phyloP scores from a whole-genome alignment of 2,888 invertebrate species.

The Pristionchus mayeri region DNA sequence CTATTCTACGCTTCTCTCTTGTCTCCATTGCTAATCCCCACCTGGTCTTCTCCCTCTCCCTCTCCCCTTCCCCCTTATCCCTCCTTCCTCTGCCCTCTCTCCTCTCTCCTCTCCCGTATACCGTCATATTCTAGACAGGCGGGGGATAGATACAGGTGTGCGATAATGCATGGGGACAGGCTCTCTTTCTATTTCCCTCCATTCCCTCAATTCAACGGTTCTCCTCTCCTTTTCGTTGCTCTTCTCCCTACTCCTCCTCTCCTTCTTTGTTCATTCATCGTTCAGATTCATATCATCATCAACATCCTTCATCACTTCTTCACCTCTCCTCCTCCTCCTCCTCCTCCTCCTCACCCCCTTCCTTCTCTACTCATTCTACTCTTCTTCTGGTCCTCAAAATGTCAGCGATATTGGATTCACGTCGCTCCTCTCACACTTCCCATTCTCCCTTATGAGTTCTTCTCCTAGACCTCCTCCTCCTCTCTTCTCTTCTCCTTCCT shows the following conservation, averaged over 20 bases:
- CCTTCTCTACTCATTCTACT: neutral
- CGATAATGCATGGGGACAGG: conserved; percentile 1
- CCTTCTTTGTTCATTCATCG: neutral
- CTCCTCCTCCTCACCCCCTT: neutral
- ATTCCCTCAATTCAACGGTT: too few relatives aligned
- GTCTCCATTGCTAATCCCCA: conserved; percentile 9
- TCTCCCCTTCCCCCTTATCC: conserved; percentile 60
- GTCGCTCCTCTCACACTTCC: neutral
- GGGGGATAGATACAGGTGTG: conserved; percentile 38
- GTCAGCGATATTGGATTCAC: conserved; percentile 41
- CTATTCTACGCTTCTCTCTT: conserved; percentile 4
- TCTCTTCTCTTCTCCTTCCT: neutral
- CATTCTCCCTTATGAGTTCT: neutral
- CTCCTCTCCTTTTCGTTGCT: neutral
- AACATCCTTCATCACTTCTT: conserved; percentile 4
- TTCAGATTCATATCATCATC: neutral
- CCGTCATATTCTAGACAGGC: conserved; percentile 30
- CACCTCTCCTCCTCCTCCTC: neutral
- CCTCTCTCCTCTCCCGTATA: conserved; percentile 43
- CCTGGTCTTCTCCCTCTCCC: conserved; percentile 50
- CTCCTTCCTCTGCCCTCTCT: conserved; percentile 51
- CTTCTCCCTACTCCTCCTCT: neutral
- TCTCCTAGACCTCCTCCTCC: neutral
- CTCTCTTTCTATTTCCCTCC: neutral
- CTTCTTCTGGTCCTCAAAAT: conserved; percentile 12